Evolutionary conservation across 2,888 invertebrate genomes (phyloP).

Genomic region (Podabrus alpinus): DNA sequence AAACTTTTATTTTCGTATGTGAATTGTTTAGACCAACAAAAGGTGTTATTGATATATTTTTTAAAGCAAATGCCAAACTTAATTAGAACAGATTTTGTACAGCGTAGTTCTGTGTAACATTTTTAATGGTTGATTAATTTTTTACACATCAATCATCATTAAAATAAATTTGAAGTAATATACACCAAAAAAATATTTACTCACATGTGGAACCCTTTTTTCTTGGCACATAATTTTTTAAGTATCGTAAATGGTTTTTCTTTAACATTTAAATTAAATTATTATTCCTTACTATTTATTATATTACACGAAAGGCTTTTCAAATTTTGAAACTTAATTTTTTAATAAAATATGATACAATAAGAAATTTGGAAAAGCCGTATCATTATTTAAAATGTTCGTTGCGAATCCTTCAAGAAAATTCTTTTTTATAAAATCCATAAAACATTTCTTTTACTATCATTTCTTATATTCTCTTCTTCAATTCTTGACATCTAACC

Average conservation of each 20-base stretch:
- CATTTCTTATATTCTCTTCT: not conserved
- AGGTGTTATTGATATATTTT: slow-evolving; percentile 16
- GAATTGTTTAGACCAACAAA: slow-evolving; percentile 1
- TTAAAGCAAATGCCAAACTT: slow-evolving; percentile 14
- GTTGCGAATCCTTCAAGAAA: no score
- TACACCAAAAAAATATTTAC: not conserved
- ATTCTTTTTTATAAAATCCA: no score
- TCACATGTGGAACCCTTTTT: not conserved
- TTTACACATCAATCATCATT: slow-evolving; percentile 20
- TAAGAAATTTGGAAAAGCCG: no score
- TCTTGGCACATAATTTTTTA: not conserved
- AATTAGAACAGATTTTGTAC: slow-evolving; percentile 10
- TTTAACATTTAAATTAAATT: not conserved
- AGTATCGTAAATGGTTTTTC: not conserved
- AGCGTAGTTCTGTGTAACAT: slow-evolving; percentile 12
- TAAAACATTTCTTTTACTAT: no score
- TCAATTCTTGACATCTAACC: no score
- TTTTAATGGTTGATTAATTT: slow-evolving; percentile 9
- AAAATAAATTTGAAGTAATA: slow-evolving; percentile 5
- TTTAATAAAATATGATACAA: no score
- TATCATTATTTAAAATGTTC: no score
- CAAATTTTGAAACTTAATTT: not conserved
- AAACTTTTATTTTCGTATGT: not conserved
- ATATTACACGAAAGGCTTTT: not conserved
- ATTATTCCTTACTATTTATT: no score